A percentile compares a stretch with the other conserved stretches of the same genome.
Evolutionary conservation across 2,797 vertebrate genomes (phyloP).

Genomic region (Characodon lateralis): DNA sequence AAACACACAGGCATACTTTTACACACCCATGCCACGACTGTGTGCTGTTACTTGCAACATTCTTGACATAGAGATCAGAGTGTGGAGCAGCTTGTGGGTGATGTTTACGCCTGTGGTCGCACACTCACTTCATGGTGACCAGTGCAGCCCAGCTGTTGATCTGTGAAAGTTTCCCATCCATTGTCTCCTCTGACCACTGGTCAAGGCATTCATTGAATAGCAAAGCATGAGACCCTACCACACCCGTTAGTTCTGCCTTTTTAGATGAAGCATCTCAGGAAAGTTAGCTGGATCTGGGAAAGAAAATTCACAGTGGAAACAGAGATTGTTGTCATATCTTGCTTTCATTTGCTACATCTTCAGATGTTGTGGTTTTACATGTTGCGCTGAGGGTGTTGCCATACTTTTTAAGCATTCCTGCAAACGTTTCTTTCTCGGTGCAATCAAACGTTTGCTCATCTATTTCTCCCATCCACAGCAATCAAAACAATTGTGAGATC

Average conservation of each 20-base stretch:
- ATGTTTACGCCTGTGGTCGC: slow-evolving; percentile 28
- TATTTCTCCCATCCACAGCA: slow-evolving; percentile 1
- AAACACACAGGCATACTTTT: slow-evolving; percentile 34
- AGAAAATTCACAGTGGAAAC: not conserved
- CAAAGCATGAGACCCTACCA: not conserved
- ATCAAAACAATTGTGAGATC: slow-evolving; percentile 5
- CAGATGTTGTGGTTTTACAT: not conserved
- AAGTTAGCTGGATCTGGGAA: not conserved
- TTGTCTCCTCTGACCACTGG: slow-evolving; percentile 11
- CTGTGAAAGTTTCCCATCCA: slow-evolving; percentile 33
- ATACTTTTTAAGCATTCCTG: not conserved
- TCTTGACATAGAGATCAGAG: slow-evolving; percentile 64
- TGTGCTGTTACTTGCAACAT: slow-evolving; percentile 62
- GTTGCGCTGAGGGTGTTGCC: not conserved
- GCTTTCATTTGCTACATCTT: not conserved
- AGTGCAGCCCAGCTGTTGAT: slow-evolving; percentile 53
- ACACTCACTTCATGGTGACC: slow-evolving; percentile 30
- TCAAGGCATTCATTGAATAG: slow-evolving; percentile 18
- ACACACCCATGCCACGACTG: slow-evolving; percentile 41
- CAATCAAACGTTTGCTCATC: not conserved
- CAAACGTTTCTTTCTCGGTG: not conserved
- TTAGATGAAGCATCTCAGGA: not conserved
- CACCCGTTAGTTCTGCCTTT: not conserved
- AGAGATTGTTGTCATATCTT: not conserved
- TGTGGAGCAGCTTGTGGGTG: slow-evolving; percentile 36